phyloP scores from a whole-genome alignment of 2,888 invertebrate genomes.

The Lasioglossum figueresi region DNA sequence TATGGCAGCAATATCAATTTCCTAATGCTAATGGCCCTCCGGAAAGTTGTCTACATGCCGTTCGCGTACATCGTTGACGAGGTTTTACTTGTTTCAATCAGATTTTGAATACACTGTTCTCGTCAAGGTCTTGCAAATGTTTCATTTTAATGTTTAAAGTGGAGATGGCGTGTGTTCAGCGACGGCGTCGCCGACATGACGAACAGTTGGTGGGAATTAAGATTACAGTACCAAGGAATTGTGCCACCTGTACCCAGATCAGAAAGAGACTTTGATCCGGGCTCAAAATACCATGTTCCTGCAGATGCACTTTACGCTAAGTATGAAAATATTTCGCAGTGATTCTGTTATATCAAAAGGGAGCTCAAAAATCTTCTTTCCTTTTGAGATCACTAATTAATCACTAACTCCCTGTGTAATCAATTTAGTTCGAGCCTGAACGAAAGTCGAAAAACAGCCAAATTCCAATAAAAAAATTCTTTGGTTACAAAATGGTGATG shows the following conservation, averaged over 20 bases:
- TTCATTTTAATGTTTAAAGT: constrained; percentile 84
- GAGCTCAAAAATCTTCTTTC: not conserved
- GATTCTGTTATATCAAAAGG: not conserved
- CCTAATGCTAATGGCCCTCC: constrained; percentile 91
- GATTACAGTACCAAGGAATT: constrained; percentile 90
- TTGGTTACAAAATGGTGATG: too few species aligned
- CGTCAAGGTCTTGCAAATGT: not conserved
- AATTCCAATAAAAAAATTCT: not conserved
- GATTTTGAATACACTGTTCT: not conserved
- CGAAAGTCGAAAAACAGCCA: not conserved
- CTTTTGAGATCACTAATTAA: too few species aligned
- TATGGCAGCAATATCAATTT: constrained; percentile 91
- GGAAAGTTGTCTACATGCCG: constrained; percentile 91
- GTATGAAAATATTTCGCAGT: constrained; percentile 69
- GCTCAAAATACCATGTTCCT: constrained; percentile 92
- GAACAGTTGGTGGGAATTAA: constrained; percentile 90
- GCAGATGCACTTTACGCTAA: constrained; percentile 87
- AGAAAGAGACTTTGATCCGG: constrained; percentile 93
- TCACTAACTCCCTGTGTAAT: too few species aligned
- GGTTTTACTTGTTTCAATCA: constrained; percentile 82
- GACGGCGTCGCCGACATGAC: constrained; percentile 90
- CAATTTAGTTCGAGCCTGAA: not conserved
- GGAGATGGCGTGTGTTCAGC: constrained; percentile 92
- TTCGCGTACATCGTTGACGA: constrained; percentile 93
- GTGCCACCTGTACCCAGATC: constrained; percentile 89